Evolutionary conservation across 2,888 invertebrate genomes (phyloP), one percentile per base, ranked within the genome.

Genomic region (Petrolisthes manimaculis): DNA sequence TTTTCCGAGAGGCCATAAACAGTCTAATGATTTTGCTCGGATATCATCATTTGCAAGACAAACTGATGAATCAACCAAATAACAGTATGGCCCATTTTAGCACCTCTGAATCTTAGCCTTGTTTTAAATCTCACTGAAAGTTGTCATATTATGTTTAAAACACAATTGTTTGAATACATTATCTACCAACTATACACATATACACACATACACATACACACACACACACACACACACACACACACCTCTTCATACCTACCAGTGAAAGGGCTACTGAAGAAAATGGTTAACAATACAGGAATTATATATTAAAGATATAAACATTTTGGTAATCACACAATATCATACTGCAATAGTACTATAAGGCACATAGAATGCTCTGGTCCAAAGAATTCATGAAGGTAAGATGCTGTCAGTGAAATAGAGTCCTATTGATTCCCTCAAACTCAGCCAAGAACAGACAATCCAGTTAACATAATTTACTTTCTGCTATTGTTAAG

Each of bases 341-440:
- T 77, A 53, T 51, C 14, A 24, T 18, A 55, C n/a, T 55, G 79
- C 14, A 79, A 55, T 55, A 74, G 71, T 37, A 83, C 83, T 53
- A 83, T 83, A 83, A 83, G 83, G 83, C 83, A 83, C 83, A 83
- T 74, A 55, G 83, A 83, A 83, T 83, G 74, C 55, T 83, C 83
- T 75, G 55, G 84, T 55, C 75, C 84, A 77, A 56, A 77, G 14
- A 77, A 18, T 9, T 56, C 37, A 55, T 1, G 61, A 61, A 12
- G 61, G 61, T 18, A 61, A 61, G 61, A 61, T 37, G 37, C 37
- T 37, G 37, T 37, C 37, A 37, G 37, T 37, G 37, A 37, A 37
- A 37, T 37, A 37, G 37, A 37, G 37, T 0, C 37, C 37, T 37
- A 37, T 37, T 37, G 37, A 37, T 37, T 37, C 37, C 37, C 2